Conservation (phyloP, 1,140 invertebrate species). For the Papilio glaucus region DNA sequence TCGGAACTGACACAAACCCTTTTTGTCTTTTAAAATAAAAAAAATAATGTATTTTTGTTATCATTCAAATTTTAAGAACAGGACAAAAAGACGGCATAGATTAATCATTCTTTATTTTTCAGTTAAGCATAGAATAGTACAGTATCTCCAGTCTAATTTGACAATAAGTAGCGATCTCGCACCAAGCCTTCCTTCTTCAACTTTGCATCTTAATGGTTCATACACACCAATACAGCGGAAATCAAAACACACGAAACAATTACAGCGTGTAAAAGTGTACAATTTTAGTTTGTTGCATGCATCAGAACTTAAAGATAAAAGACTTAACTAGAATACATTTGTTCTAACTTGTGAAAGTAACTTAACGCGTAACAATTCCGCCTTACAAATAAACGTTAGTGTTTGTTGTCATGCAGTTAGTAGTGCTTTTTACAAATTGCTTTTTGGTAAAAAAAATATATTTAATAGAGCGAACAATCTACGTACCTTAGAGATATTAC, state of each 20-base stretch:
- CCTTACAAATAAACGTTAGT: constrained; percentile 52
- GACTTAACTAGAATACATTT: constrained; percentile 41
- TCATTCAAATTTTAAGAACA: no score
- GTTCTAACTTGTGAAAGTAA: constrained; percentile 33
- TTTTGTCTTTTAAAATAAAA: no score
- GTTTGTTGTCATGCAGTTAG: constrained; percentile 74
- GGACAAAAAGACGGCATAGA: constrained; percentile 42
- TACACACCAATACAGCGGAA: constrained; percentile 50
- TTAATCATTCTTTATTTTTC: constrained; percentile 81
- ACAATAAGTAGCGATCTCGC: constrained; percentile 67
- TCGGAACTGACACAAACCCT: no score
- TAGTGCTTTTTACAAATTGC: constrained; percentile 53
- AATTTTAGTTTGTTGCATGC: constrained; percentile 34
- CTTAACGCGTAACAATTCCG: constrained; percentile 35
- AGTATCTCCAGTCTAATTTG: constrained; percentile 77
- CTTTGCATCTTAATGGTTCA: constrained; percentile 53
- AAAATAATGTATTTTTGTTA: no score
- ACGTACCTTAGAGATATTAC: constrained; percentile 43
- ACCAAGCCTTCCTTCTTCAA: constrained; percentile 58
- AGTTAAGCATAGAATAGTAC: constrained; percentile 83
- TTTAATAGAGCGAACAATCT: constrained; percentile 49
- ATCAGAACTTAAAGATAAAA: constrained; percentile 30
- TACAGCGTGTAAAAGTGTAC: constrained; percentile 50
- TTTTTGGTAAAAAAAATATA: constrained; percentile 56
- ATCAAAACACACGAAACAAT: constrained; percentile 26